Percentiles rank a stretch among this genome's conserved stretches.
These are phyloP conservation scores for Anhinga rufa DNA, from an alignment of 2,113 vertebrate genomes.

Conservation along the genomic window DNA sequence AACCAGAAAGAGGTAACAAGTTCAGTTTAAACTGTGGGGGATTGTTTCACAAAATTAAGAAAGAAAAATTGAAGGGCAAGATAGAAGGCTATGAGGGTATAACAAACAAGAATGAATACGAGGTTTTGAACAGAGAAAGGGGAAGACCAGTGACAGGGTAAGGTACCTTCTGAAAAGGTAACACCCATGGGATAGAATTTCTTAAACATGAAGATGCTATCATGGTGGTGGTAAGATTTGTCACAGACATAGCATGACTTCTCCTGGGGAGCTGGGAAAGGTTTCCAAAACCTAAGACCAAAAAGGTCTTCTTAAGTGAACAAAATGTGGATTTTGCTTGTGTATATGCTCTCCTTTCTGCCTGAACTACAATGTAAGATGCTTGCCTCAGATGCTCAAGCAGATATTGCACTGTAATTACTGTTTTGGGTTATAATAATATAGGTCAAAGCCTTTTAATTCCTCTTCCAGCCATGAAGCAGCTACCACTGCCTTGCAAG, in stretches of 20 bases:
- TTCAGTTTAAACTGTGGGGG: background rate
- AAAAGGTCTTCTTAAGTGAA: background rate
- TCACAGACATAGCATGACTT: background rate
- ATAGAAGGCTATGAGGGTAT: background rate
- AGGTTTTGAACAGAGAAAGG: background rate
- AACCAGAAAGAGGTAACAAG: slow-evolving; percentile 23
- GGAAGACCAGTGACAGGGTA: background rate
- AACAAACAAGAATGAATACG: background rate
- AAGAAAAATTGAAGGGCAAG: background rate
- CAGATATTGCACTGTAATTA: background rate
- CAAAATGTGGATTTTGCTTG: background rate
- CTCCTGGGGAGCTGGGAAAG: background rate
- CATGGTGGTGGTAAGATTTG: background rate
- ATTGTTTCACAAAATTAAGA: background rate
- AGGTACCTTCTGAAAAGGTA: background rate
- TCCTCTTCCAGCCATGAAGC: background rate
- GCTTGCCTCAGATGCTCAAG: background rate
- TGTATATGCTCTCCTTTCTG: background rate
- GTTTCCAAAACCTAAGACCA: background rate
- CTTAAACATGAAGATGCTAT: background rate
- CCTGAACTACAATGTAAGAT: background rate
- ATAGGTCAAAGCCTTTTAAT: background rate
- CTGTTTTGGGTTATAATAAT: background rate
- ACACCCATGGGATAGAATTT: background rate
- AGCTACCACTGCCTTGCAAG: background rate